A percentile compares a stretch with the other conserved stretches of the same genome.
Conservation (phyloP, 2,113 vertebrate species). For the Acanthisitta chloris region DNA sequence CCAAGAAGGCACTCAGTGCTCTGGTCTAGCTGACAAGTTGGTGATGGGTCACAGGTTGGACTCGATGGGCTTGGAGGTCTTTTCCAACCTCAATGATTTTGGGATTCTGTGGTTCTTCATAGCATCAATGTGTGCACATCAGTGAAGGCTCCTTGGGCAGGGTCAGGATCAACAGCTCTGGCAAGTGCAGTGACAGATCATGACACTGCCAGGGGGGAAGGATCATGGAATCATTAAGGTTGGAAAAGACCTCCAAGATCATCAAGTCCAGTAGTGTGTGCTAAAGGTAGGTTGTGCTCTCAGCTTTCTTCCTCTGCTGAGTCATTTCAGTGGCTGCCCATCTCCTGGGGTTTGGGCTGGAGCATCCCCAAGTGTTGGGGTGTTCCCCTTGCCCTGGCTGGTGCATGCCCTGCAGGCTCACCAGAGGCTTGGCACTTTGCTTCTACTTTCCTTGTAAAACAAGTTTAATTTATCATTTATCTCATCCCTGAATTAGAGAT, state of each 20-base stretch:
- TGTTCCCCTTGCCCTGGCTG: neutral
- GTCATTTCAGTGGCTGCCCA: no score
- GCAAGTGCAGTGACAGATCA: neutral
- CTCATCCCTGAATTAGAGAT: neutral
- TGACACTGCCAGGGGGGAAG: neutral
- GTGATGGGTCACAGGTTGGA: neutral
- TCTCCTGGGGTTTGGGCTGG: neutral
- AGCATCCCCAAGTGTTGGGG: accelerated
- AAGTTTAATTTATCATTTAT: neutral
- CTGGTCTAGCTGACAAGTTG: neutral
- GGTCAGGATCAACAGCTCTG: neutral
- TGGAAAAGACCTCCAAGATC: no score
- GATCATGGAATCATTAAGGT: no score
- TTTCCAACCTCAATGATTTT: neutral
- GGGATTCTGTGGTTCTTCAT: neutral
- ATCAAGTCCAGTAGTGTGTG: neutral
- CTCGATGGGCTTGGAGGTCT: neutral
- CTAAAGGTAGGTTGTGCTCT: neutral
- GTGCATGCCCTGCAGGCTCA: neutral
- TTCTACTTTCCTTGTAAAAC: neutral
- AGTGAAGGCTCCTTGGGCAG: neutral
- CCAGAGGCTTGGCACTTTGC: neutral
- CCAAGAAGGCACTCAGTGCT: neutral
- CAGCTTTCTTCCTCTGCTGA: neutral
- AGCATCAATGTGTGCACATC: neutral